Base-by-base conservation (phyloP, 2,888 invertebrate species). In the Matsumyia berberina region DNA sequence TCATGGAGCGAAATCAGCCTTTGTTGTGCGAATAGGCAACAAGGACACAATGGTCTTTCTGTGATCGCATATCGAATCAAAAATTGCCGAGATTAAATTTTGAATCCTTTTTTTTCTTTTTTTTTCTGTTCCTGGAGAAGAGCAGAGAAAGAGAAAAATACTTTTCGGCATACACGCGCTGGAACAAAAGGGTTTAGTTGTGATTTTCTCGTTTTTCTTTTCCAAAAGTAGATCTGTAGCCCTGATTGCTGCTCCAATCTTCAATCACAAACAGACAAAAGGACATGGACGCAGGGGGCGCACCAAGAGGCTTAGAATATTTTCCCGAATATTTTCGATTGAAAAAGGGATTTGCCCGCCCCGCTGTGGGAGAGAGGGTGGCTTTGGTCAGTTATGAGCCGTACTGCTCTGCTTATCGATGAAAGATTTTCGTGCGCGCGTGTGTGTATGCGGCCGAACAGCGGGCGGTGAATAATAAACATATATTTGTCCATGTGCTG, bases 31-130 rank as follows among this genome's bases (percentile, higher is more conserved):
- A 19, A 49, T 37, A 29, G 53, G 17, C 11, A 15, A 64, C 33
- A 66, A 53, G 64, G 66, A 49, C 60, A 77, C 39, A 77, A 69
- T 33, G 53, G 57, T 17, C 51, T 55, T 74, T 66, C 33, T 58
- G 42, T 44, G 53, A 37, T 53, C 62, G 33, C 33, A 64, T 70
- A 62, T 62, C 49, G 55, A 81, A 64, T 57, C 76, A 58, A 82
- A 70, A 78, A 46, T 44, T 66, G 70, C 35, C 78, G 77, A 82
- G 82, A 82, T 82, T 82, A 78, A 78, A 78, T 82, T 78, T 62
- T 58, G 70, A 77, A 64, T 77, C 49, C 62, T 82, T 72, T 70
- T 67, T 51, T 19, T 31, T 1, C n/a, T 35, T 49, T n/a, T 19
- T 17, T 6, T 49, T 44, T 9, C 37, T 31, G 9, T 11, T 9